Evolutionary conservation across 2,113 vertebrate genomes (phyloP).

Genomic region (Eublepharis macularius): DNA sequence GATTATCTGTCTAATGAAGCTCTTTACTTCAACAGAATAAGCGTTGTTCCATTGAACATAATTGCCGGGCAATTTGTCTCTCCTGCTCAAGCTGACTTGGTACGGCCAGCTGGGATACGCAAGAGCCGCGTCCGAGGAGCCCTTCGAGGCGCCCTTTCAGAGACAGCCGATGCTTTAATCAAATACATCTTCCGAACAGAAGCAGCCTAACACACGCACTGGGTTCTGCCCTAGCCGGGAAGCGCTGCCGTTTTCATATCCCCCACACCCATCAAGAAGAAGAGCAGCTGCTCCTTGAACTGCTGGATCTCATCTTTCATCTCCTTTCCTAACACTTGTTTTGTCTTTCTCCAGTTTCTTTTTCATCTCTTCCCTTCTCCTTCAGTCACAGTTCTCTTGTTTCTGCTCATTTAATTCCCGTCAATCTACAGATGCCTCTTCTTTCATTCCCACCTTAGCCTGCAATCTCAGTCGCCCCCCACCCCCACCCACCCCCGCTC

Average conservation of each 20-base stretch:
- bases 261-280: not conserved
- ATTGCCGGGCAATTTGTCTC: not conserved
- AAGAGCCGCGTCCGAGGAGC: not conserved
- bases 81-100: not conserved
- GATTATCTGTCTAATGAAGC: too few relatives aligned
- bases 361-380: conserved; percentile 2
- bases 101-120: not conserved
- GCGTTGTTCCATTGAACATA: not conserved
- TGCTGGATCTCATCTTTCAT: conserved; percentile 27
- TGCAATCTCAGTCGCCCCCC: not conserved
- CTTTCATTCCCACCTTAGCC: not conserved
- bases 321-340: conserved; percentile 8
- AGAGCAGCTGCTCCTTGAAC: not conserved
- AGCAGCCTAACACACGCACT: not conserved
- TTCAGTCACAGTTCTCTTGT: conserved; percentile 23
- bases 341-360: conserved; percentile 31
- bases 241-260: conserved; percentile 12
- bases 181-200: conserved; percentile 38
- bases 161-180: not conserved
- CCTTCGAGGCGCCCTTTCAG: not conserved
- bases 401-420: conserved; percentile 23
- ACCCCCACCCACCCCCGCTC: not conserved
- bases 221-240: not conserved
- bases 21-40: not conserved
- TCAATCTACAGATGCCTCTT: conserved; percentile 14